A percentile compares a stretch with the other conserved stretches of the same genome.
phyloP scores from a whole-genome alignment of 2,113 vertebrate species.

The Pluvialis apricaria region DNA sequence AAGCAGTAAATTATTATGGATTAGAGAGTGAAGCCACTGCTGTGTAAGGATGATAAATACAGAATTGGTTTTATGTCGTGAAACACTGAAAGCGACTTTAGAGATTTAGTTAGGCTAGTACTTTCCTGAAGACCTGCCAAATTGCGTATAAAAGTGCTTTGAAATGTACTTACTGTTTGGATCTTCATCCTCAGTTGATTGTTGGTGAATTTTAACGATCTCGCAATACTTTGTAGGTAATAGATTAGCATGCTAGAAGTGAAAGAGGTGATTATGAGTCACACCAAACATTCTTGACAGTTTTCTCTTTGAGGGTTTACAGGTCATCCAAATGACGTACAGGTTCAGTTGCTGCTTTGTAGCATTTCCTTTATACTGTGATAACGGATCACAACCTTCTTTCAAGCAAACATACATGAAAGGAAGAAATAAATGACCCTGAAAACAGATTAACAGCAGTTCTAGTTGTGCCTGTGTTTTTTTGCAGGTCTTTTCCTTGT shows the following conservation, averaged over 20 bases:
- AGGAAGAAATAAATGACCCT: not conserved
- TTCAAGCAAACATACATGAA: not conserved
- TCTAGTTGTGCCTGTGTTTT: not conserved
- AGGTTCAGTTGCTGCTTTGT: not conserved
- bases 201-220: conserved; percentile 96
- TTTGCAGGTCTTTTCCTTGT: not conserved
- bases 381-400: not conserved
- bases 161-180: conserved; percentile 82
- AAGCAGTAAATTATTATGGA: not conserved
- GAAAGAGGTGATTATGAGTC: not conserved
- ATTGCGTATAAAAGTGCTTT: not conserved
- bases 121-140: not conserved
- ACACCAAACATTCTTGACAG: not conserved
- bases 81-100: not conserved
- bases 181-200: conserved; percentile 93
- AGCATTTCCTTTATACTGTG: not conserved
- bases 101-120: not conserved
- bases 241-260: conserved; percentile 93
- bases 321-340: not conserved
- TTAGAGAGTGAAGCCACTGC: not conserved
- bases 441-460: not conserved
- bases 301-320: not conserved
- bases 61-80: not conserved
- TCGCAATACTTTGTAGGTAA: conserved; percentile 94
- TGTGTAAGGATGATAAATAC: not conserved